These are phyloP conservation scores for Holacanthus passer DNA, from an alignment of 2,113 vertebrate species.

Conservation along the genomic window DNA sequence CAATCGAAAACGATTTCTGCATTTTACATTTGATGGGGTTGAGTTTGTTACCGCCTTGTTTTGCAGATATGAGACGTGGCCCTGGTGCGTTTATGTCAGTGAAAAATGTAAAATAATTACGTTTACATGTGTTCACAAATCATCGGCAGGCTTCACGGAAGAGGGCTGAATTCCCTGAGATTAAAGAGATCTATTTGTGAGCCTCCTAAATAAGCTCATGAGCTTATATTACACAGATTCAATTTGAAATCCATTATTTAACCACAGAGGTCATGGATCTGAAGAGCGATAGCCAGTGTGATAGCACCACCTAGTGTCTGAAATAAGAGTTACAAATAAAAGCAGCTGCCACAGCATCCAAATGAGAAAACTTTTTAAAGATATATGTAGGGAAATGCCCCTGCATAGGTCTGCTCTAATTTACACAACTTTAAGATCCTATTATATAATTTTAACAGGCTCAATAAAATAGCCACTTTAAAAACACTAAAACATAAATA, in stretches of 20 bases:
- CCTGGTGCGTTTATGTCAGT: neutral
- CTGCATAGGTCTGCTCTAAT: neutral
- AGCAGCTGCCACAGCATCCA: neutral
- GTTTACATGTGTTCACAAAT: conserved; percentile 18
- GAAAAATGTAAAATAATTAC: conserved; percentile 20
- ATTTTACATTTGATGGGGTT: conserved; percentile 11
- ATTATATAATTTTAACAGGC: neutral
- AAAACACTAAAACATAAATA: neutral
- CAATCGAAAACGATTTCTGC: neutral
- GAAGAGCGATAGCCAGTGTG: neutral
- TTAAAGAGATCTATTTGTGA: conserved; percentile 54
- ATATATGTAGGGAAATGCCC: neutral
- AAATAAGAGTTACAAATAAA: neutral
- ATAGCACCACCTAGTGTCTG: conserved; percentile 51
- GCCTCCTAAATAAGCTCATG: conserved; percentile 25
- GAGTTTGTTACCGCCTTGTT: neutral
- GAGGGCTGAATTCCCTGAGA: conserved; percentile 21
- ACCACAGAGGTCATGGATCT: conserved; percentile 20
- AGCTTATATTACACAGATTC: conserved; percentile 57
- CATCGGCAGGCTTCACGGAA: conserved; percentile 10
- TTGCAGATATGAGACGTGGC: neutral
- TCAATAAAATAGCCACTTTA: neutral
- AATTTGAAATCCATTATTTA: conserved; percentile 52
- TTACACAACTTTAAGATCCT: neutral
- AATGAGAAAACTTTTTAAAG: neutral